Base-by-base conservation (phyloP, 2,113 vertebrate species). In the Melospiza georgiana region DNA sequence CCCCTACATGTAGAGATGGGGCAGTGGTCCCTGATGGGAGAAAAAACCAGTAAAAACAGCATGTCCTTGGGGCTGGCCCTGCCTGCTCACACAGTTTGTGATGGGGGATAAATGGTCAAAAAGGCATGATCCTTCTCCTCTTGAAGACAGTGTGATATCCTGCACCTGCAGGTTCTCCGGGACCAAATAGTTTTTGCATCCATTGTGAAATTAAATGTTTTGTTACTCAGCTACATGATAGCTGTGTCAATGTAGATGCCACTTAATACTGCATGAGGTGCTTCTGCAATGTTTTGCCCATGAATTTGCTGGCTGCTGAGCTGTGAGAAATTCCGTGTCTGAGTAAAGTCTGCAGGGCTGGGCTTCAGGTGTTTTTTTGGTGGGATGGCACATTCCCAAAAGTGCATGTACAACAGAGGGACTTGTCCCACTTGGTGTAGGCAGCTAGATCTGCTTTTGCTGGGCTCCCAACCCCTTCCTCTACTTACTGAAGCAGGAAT, bases 391-490 rank as follows among this genome's bases (percentile, higher is more conserved):
- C n/a, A 10, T 61, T 87, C 46, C 67, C 31, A 62, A 41, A 93
- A 57, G 41, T 41, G 21, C 17, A 27, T 1, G 0, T 62, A 23
- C 51, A 62, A 58, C 0, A 2, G 0, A 46, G 52, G n/a, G 25
- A 69, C 1, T 1, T 61, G 24, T 58, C 49, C 46, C 58, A 30
- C 31, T 65, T 92, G 8, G 15, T 68, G 30, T 41, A 65, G 76
- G 46, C 27, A 61, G 27, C 51, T 78, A 54, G 48, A 57, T 10
- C 15, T 24, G 12, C 52, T 35, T 20, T 94, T 61, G 20, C 23
- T 83, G 49, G 35, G 11, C 57, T 94, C 48, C 57, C 1, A 2
- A 25, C 10, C 4, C 22, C 49, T 82, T 83, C 31, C 9, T 52
- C 41, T 62, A 23, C 52, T 83, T 68, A 52, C 62, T 58, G 71